Percentiles rank a stretch among this genome's conserved stretches.
Conservation (phyloP, 1,140 invertebrate species). For the Drosophila yakuba region DNA sequence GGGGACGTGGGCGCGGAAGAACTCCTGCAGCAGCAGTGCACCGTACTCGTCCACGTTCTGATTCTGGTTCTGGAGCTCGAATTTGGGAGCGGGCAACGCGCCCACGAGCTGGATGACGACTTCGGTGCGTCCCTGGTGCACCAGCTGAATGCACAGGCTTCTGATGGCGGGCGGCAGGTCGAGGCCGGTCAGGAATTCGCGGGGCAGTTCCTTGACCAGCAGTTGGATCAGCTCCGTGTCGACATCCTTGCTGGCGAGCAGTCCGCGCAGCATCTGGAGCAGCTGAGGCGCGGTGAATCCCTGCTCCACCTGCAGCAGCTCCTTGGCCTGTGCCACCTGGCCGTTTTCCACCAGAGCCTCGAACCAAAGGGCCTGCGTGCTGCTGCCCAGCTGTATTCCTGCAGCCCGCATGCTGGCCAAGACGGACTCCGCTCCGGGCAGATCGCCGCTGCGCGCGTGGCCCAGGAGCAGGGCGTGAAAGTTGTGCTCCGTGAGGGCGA, state of each 20-base stretch:
- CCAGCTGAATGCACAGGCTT: constrained; percentile 66
- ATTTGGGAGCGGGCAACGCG: constrained; percentile 59
- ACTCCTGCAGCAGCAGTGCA: constrained; percentile 57
- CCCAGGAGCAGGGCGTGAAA: constrained; percentile 86
- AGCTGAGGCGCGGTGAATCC: constrained; percentile 59
- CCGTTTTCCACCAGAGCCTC: constrained; percentile 86
- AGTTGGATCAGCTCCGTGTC: constrained; percentile 43
- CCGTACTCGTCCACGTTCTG: constrained; percentile 74
- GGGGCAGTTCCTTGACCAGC: constrained; percentile 55
- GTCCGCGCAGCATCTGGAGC: constrained; percentile 61
- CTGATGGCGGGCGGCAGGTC: constrained; percentile 61
- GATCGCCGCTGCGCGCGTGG: constrained; percentile 85
- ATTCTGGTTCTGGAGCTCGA: constrained; percentile 61
- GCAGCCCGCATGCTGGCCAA: constrained; percentile 84
- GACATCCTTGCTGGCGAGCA: constrained; percentile 16
- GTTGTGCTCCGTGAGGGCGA: constrained; percentile 85
- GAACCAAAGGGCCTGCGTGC: constrained; percentile 85
- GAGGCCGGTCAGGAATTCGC: constrained; percentile 44
- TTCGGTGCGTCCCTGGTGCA: constrained; percentile 39
- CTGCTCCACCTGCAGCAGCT: constrained; percentile 41
- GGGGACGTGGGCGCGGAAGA: constrained; percentile 50
- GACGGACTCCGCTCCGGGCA: constrained; percentile 72
- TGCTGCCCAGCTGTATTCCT: constrained; percentile 57
- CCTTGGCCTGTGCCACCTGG: constrained; percentile 50
- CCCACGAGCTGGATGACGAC: constrained; percentile 49